Base-by-base conservation (phyloP, 2,888 invertebrate species). In the Sympetrum striolatum region DNA sequence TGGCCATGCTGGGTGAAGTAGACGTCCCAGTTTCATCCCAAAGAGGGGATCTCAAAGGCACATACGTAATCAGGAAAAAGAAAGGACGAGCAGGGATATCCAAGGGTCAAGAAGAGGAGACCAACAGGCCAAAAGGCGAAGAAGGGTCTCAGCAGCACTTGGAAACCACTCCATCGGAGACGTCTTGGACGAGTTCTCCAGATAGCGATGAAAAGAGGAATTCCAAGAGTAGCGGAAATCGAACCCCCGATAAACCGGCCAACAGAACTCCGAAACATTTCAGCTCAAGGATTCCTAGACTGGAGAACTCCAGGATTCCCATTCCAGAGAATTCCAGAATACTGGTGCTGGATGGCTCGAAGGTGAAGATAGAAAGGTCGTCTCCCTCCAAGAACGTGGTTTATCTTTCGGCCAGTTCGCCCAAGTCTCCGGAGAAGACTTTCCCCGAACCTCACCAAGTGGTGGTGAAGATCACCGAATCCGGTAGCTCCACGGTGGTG, bases 11-110 rank as follows among this genome's bases (percentile, higher is more conserved):
- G 91, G 91, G 58, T 39, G 86, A 39, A 58, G 86, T 91, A 90
- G 91, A 82, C 91, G 91, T 80, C 91, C 91, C 58, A 91, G 91
- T 48, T 94, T 95, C 95, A 58, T 10, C 86, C 14, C 86, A 86
- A 14, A 37, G 86, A 14, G 90, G 53, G 8, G 90, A 80, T 0
- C 95, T 95, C 64, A 95, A 95, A 91, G 97, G 97, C 53, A 98
- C 97, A n/a, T 98, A 97, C 93, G 96, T 97, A 73, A 97, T 98
- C 91, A 95, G 97, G 81, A 96, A 96, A 91, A 58, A 35, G 37
- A 90, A 82, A 39, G 81, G 81, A 22, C 60, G 90, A 15, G 64
- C 90, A 8, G 90, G 80, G 10, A 31, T 90, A 22, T 64, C 37
- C 60, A 81, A 90, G 37, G 86, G 39, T 14, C 53, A 3, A 37